Evolutionary conservation across 2,797 vertebrate species (phyloP), one percentile per base, ranked within the genome.

Genomic region (Dicrostonyx torquatus): DNA sequence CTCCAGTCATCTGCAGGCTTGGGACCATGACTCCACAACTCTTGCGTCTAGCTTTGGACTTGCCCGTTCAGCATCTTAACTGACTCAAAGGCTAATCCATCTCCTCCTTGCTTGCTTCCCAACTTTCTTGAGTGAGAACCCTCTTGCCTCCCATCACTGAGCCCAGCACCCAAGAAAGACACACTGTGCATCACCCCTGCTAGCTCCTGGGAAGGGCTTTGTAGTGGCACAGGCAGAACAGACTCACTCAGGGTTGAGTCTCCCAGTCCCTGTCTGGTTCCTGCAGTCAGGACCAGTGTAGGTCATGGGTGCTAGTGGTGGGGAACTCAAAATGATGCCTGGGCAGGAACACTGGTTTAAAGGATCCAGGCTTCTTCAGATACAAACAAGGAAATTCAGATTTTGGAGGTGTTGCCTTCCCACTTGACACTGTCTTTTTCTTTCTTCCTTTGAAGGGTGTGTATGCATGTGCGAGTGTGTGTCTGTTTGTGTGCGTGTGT

Each of bases 341-440:
- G 93, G 98, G 98, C 98, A 99, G 98, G 98, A 99, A 99, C 98
- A 99, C 95, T 97, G 99, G 98, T 98, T 98, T 98, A 99, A 97
- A 97, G 98, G 98, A 95, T 98, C 17, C 98, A 98, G 85, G 98
- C 98, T 98, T 99, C 97, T 97, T 99, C 99, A 97, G 98, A 98
- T 98, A 98, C 98, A 93, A 99, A 98, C 97, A 98, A 98, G 97
- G 98, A 98, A 95, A 95, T 97, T 70, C 96, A 97, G 93, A 95
- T 97, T 75, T 75, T 96, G 97, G 90, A 98, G 96, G 87, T 18
- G 95, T 96, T 98, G 98, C 97, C 97, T 98, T 99, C 97, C 89
- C 97, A 93, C 94, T 98, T 96, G 97, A 99, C 97, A 91, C 98
- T 98, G 98, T 96, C 2, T 31, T 22, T 53, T 60, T 48, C 0